Base-by-base conservation (phyloP, 2,888 invertebrate species). In the Netelia virgata region DNA sequence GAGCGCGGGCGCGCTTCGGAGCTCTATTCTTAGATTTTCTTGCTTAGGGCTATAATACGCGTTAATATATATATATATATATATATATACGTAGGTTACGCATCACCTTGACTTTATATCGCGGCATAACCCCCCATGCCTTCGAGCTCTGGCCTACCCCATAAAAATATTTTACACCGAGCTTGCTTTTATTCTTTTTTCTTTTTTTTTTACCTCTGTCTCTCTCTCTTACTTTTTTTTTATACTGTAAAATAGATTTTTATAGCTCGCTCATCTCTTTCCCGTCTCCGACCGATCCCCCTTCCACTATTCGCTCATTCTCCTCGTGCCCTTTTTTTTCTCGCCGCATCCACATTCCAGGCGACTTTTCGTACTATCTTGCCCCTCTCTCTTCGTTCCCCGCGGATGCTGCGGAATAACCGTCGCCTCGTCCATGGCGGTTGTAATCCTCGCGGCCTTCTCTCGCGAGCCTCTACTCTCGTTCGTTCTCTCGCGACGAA, bases 141-240 rank as follows among this genome's bases (percentile, higher is more conserved):
- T 66, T 68, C 76, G 47, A 66, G 23, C 63, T 72, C 69, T 57
- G 72, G 75, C 66, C 80, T 83, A 83, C 53, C 50, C 79, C 73
- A 80, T 84, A 84, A 84, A 84, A 57, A 73, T 84, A 73, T 84
- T 84, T 80, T 80, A 84, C 80, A 72, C 75, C 75, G 61, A 61
- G 64, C 66, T 80, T 72, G 78, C 57, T 69, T 69, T 28, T 3
- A 28, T 28, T 28, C 28, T 3, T 28, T 28, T 28, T 28, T 23
- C 3, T 28, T 28, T 28, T 77, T 74, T 57, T 70, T 73, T 61
- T 41, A 16, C 23, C 9, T 43, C 57, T 63, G 47, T 74, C 50
- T 28, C 28, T 2, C 3, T 3, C 28, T 28, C 28, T 28, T 1
- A 28, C 28, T 28, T 28, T 28, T 28, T 57, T 75, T 76, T 76